These are phyloP conservation scores for Himalopsyche anomala DNA, from an alignment of 2,888 invertebrate genomes.

Conservation along the genomic window DNA sequence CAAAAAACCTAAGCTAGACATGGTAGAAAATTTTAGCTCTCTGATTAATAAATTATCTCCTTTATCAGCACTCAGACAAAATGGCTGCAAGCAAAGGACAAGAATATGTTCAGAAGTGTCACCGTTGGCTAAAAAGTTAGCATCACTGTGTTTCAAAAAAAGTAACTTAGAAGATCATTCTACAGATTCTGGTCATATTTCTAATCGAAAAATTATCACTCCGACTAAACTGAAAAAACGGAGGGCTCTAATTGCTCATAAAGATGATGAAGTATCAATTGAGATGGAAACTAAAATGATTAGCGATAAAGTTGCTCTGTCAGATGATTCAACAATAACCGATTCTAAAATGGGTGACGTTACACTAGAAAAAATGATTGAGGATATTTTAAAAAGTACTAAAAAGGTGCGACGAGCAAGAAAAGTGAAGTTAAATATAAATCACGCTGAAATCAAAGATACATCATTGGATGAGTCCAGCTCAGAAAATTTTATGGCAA, in stretches of 20 bases:
- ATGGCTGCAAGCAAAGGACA: conserved; percentile 59
- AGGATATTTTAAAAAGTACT: conserved; percentile 79
- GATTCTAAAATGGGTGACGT: conserved; percentile 77
- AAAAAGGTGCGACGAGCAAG: conserved; percentile 71
- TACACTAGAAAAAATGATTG: conserved; percentile 79
- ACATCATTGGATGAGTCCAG: background rate
- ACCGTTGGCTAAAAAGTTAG: conserved; percentile 79
- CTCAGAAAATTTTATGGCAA: background rate
- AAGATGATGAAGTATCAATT: conserved; percentile 74
- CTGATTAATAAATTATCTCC: conserved; percentile 62
- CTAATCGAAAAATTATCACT: conserved; percentile 72
- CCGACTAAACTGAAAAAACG: conserved; percentile 76
- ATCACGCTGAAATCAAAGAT: background rate
- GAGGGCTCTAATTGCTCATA: conserved; percentile 72
- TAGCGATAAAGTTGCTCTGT: conserved; percentile 67
- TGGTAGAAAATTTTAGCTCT: conserved; percentile 61
- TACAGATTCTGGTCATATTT: conserved; percentile 71
- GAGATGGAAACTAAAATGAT: conserved; percentile 77
- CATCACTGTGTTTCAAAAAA: conserved; percentile 78
- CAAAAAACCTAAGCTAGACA: conserved; percentile 68
- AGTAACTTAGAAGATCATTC: conserved; percentile 69
- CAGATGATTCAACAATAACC: conserved; percentile 74
- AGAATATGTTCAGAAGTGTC: conserved; percentile 71
- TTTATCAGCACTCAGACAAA: conserved; percentile 63
- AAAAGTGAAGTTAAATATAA: conserved; percentile 56